Conservation (phyloP, 2,888 invertebrate species). For the Diploptera punctata region DNA sequence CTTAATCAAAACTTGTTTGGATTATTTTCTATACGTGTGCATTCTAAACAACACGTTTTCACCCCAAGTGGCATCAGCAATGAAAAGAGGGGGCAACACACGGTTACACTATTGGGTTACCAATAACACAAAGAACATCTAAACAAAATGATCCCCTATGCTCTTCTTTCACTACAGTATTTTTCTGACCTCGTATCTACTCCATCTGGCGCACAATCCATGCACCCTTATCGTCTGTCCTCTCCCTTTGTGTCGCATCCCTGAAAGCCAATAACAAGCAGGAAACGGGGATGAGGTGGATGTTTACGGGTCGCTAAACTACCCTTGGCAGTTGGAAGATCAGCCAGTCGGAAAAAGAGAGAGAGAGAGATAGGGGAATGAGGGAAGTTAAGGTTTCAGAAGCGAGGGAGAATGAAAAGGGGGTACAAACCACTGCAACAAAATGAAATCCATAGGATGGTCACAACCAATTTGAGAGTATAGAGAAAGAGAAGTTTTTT, state of each 20-base stretch:
- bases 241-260: slow-evolving; percentile 31
- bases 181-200: slow-evolving; percentile 27
- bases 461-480: slow-evolving; percentile 38
- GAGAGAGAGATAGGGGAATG: slow-evolving; percentile 30
- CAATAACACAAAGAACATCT: slow-evolving; percentile 19
- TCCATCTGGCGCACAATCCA: slow-evolving; percentile 28
- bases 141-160: slow-evolving; percentile 34
- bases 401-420: slow-evolving; percentile 26
- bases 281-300: slow-evolving; percentile 1
- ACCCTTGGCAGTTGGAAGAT: slow-evolving; percentile 37
- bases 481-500: background rate
- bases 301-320: slow-evolving; percentile 42
- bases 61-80: background rate
- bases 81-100: background rate
- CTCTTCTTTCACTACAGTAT: slow-evolving; percentile 13
- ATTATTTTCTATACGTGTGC: slow-evolving; percentile 5
- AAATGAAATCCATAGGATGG: slow-evolving; percentile 36
- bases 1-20: background rate
- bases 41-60: background rate
- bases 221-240: slow-evolving; percentile 21
- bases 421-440: slow-evolving; percentile 14
- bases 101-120: slow-evolving; percentile 36
- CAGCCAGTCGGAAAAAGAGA: slow-evolving; percentile 40
- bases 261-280: slow-evolving; percentile 42
- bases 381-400: background rate